Conservation (phyloP, 2,888 invertebrate genomes). For the Rotaria socialis region DNA sequence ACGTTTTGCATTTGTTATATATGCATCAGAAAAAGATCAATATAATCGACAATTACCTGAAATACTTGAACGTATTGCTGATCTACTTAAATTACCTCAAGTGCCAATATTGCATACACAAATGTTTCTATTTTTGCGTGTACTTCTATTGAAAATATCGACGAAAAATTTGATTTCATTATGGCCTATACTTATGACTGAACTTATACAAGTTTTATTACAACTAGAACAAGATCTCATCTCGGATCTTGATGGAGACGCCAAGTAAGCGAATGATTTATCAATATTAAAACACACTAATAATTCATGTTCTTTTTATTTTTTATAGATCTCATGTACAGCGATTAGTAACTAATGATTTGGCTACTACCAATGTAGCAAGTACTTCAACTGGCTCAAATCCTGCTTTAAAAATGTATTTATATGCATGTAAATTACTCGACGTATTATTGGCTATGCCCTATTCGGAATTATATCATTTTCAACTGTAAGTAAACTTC, state of each 20-base stretch:
- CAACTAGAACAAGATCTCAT: conserved; percentile 78
- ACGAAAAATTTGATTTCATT: conserved; percentile 77
- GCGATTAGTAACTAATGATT: conserved; percentile 59
- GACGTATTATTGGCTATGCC: conserved; percentile 76
- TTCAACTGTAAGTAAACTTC: conserved; percentile 71
- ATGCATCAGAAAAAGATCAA: conserved; percentile 79
- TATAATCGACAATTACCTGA: conserved; percentile 81
- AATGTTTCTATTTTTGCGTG: conserved; percentile 81
- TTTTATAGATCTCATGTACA: conserved; percentile 9
- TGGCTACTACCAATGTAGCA: conserved; percentile 69
- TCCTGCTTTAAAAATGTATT: conserved; percentile 66
- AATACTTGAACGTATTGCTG: conserved; percentile 81
- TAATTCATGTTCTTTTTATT: background rate
- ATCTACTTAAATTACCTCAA: conserved; percentile 72
- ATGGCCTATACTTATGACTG: conserved; percentile 85
- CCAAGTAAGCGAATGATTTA: conserved; percentile 64
- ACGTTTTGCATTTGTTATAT: conserved; percentile 75
- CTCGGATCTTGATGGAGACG: conserved; percentile 69
- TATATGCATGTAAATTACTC: conserved; percentile 77
- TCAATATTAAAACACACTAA: background rate
- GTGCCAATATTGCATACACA: conserved; percentile 76
- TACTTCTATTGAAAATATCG: conserved; percentile 76
- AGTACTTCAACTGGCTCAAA: background rate
- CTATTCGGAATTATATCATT: conserved; percentile 76
- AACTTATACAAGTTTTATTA: conserved; percentile 69